Conservation (phyloP, 2,113 vertebrate genomes). For the Myocastor coypus region DNA sequence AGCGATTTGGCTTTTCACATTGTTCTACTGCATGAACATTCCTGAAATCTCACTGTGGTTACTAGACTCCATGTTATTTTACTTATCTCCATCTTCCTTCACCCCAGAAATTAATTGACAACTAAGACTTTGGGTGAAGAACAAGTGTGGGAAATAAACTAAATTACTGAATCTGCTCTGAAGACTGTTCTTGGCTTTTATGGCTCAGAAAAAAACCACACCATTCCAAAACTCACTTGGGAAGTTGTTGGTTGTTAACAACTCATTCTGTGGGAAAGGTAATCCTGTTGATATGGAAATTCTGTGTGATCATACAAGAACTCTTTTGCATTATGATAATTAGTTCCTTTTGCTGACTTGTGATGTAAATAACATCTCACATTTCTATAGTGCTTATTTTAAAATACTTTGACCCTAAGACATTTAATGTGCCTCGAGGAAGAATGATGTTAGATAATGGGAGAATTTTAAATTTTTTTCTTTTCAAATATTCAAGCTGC, state of each 20-base stretch:
- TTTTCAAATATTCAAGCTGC: not conserved
- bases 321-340: not conserved
- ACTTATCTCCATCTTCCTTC: not conserved
- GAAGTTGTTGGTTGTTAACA: not conserved
- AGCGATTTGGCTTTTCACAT: conserved; percentile 5
- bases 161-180: not conserved
- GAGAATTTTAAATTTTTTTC: not conserved
- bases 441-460: not conserved
- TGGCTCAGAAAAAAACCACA: not conserved
- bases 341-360: conserved; percentile 22
- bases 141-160: not conserved
- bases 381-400: not conserved
- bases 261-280: not conserved
- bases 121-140: not conserved
- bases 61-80: not conserved
- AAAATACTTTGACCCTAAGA: not conserved
- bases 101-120: not conserved
- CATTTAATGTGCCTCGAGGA: conserved; percentile 14
- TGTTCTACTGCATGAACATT: not conserved
- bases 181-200: not conserved
- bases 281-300: not conserved
- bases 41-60: not conserved
- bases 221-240: not conserved
- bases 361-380: conserved; percentile 22
- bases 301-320: not conserved